Conservation (phyloP, 2,797 vertebrate species). For the Eutrigla gurnardus region DNA sequence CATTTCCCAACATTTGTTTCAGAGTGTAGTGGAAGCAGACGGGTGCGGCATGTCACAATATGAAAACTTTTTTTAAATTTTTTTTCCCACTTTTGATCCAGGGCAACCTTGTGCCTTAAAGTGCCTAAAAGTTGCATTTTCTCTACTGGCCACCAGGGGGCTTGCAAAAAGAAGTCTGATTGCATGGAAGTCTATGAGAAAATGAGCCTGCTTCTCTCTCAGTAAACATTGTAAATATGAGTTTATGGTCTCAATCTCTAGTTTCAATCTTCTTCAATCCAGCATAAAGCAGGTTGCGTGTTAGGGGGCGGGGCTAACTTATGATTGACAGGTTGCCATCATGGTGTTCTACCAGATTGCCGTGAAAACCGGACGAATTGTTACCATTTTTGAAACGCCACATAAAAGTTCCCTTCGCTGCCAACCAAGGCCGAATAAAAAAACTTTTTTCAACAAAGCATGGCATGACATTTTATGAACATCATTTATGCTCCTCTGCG, state of each 20-base stretch:
- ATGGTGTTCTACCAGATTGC: background rate
- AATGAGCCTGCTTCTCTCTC: no score
- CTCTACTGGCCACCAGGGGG: no score
- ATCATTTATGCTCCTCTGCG: background rate
- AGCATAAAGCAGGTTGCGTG: no score
- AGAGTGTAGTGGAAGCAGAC: conserved; percentile 28
- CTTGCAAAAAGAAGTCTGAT: no score
- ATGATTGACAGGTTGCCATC: no score
- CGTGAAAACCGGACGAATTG: background rate
- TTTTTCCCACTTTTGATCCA: conserved; percentile 13
- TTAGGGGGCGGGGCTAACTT: no score
- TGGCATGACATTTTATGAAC: background rate
- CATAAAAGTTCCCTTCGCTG: background rate
- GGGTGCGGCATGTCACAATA: background rate
- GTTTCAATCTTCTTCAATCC: no score
- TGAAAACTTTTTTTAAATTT: background rate
- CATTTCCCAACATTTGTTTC: conserved; percentile 57
- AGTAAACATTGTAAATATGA: no score
- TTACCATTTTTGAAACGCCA: background rate
- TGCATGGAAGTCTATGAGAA: no score
- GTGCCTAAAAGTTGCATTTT: no score
- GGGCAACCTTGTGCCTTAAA: background rate
- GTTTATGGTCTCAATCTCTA: no score
- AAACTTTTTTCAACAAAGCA: background rate
- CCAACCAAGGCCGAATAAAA: conserved; percentile 1